Evolutionary conservation across 37 sponge, comb jelly and placozoan species (phyloP), one percentile per base, ranked within the genome.

Genomic region (Oopsacas minuta): DNA sequence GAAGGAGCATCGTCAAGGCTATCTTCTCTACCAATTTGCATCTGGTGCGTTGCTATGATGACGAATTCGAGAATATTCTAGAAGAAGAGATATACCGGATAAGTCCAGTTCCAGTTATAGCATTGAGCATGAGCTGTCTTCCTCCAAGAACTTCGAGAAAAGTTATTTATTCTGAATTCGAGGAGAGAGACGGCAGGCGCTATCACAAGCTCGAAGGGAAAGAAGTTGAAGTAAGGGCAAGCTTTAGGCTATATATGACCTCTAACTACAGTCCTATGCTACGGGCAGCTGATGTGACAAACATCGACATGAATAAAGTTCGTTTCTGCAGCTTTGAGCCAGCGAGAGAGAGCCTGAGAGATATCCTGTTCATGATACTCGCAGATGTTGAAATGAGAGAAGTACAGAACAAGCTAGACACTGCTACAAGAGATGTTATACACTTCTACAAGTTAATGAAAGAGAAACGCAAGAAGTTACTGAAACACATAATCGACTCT

Each of bases 101-200:
- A 7, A 61, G 75, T 34, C 75, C 75, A 10, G 75, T 61, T 7
- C 75, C 75, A 5, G 75, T 61, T 10, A 61, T 61, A 7, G 75
- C 22, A n/a, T 61, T 61, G 75, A 61, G 75, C 22, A 61, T 61
- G 75, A 61, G 75, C 75, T 61, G 75, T 12, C 75, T 61, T 34
- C 75, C 7, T 3, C 20, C 1, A 20, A 5, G 28, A 10, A 61
- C 75, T 7, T 61, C 75, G 22, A 10, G 75, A 12, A n/a, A 20
- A 12, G 22, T 61, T 10, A 61, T 61, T 3, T 61, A 61, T 34
- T 61, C 75, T 20, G 28, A 61, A 61, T 61, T 61, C 75, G 28
- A 61, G 75, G 75, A 61, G 75, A 61, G 22, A n/a, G 17, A 61
- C 3, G 30, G 28, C 17, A n/a, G 22, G 22, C 75, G 75, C 22